phyloP scores from a whole-genome alignment of 2,113 vertebrate genomes.

The Aptenodytes forsteri region DNA sequence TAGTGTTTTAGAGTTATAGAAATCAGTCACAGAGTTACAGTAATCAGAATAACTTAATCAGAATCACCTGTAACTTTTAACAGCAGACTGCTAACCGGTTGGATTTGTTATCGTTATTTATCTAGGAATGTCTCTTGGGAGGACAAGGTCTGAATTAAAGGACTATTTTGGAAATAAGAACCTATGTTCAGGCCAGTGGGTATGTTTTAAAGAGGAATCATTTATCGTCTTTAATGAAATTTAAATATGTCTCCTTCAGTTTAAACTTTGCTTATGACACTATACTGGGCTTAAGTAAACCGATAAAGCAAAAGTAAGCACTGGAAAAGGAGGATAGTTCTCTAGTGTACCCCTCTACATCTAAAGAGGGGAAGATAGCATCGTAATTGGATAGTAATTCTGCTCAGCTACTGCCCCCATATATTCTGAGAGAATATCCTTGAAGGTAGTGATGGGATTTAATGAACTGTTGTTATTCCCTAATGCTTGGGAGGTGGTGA shows the following conservation, averaged over 20 bases:
- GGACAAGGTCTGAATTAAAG: not conserved
- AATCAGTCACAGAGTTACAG: not conserved
- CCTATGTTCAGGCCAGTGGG: not conserved
- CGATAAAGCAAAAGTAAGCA: not conserved
- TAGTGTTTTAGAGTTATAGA: not conserved
- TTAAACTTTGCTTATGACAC: conserved; percentile 21
- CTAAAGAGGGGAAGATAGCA: not conserved
- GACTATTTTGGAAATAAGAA: not conserved
- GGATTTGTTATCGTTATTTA: not conserved
- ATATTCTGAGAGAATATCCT: not conserved
- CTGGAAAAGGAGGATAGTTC: not conserved
- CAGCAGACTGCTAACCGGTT: not conserved
- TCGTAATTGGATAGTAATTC: not conserved
- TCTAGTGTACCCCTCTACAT: not conserved
- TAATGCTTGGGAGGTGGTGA: not conserved
- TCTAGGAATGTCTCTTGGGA: not conserved
- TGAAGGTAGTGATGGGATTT: not conserved
- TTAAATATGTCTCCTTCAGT: conserved; percentile 4
- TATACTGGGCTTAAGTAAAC: not conserved
- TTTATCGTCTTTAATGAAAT: not conserved
- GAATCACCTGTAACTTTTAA: not conserved
- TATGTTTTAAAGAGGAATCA: not conserved
- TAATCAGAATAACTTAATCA: not conserved
- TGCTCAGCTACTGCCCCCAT: not conserved
- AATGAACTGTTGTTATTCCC: not conserved